Conservation (phyloP, 2,797 vertebrate species). For the Phaenicophaeus curvirostris region DNA sequence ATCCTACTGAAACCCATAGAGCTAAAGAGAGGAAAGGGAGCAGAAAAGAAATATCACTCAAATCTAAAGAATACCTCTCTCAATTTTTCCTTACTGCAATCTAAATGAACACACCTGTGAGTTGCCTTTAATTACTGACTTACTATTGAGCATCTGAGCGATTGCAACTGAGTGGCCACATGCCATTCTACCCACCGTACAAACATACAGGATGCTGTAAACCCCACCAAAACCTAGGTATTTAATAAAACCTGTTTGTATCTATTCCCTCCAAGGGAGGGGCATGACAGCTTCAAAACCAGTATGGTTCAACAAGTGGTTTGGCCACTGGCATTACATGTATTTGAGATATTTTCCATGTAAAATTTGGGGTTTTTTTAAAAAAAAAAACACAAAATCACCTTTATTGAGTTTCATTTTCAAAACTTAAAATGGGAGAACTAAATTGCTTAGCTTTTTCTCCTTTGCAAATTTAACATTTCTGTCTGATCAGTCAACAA, state of each 20-base stretch:
- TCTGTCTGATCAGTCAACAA: background rate
- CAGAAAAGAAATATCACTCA: background rate
- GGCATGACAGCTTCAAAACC: background rate
- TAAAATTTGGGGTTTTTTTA: background rate
- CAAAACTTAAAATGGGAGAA: background rate
- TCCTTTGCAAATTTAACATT: background rate
- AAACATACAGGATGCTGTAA: background rate
- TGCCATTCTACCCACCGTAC: background rate
- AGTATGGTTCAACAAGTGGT: background rate
- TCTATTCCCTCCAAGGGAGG: background rate
- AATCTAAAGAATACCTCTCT: background rate
- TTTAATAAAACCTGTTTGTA: background rate
- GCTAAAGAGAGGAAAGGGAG: background rate
- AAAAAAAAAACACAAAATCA: background rate
- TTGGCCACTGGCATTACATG: background rate
- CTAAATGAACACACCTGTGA: rapidly evolving
- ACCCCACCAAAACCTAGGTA: background rate
- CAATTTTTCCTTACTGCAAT: background rate
- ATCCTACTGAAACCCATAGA: background rate
- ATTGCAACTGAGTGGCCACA: background rate
- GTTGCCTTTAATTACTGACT: background rate
- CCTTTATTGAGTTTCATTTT: background rate
- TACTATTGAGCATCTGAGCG: background rate
- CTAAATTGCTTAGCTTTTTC: background rate
- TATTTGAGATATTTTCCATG: background rate